Evolutionary conservation across 2,113 vertebrate genomes (phyloP).

Genomic region (Xerus inauris): DNA sequence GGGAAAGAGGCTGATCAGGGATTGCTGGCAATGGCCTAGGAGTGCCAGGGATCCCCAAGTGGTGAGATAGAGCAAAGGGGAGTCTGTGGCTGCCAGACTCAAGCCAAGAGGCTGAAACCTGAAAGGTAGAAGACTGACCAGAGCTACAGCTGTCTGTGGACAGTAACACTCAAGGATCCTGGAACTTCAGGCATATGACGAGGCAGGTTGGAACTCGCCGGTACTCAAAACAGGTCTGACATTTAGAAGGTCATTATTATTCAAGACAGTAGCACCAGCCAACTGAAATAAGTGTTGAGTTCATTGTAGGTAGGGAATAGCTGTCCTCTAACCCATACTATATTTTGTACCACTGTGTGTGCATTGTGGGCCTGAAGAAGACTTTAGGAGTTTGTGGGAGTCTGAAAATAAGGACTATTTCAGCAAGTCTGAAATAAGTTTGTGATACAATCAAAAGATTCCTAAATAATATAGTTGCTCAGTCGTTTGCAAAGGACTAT

Average conservation of each 20-base stretch:
- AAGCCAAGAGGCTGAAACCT: neutral
- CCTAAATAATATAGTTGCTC: neutral
- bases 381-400: neutral
- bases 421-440: neutral
- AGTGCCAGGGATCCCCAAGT: neutral
- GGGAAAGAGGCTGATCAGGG: neutral
- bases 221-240: neutral
- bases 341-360: neutral
- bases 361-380: neutral
- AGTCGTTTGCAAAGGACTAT: neutral
- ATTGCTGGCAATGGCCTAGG: neutral
- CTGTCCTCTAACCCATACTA: neutral
- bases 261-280: neutral
- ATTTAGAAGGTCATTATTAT: neutral
- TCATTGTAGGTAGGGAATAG: neutral
- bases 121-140: neutral
- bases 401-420: neutral
- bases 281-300: neutral
- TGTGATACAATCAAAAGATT: neutral
- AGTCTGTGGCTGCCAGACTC: neutral
- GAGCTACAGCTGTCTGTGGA: no score
- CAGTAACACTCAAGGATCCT: neutral
- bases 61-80: neutral
- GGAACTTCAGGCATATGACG: neutral
- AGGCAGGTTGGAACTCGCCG: neutral